Base-by-base conservation (phyloP, 2,888 invertebrate genomes). In the Caenorhabditis imperialis region DNA sequence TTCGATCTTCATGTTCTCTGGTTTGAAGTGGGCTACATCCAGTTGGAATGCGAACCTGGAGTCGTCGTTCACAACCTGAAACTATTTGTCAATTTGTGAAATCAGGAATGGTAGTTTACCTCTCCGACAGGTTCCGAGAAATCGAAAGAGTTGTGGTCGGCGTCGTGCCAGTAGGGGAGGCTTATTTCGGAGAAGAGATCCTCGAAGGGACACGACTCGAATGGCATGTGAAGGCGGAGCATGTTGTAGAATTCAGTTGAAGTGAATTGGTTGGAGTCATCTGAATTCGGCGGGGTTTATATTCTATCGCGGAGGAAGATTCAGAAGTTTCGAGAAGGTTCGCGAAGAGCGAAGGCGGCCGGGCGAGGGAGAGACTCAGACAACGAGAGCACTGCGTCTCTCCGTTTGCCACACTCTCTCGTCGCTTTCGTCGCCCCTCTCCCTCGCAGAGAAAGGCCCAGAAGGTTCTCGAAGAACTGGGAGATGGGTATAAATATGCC, bases 21-120 rank as follows among this genome's bases (percentile, higher is more conserved):
- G 74, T 44, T 69, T 67, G 61, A 54, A 74, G n/a, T 74, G 60
- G 18, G 74, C 61, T 27, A 73, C 73, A 23, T 73, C 53, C 38
- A 65, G 63, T 23, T 65, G 54, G 38, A 65, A 33, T 4, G 63
- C 63, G 23, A 65, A 65, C 48, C 55, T 65, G 14, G 54, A 14
- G 18, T 55, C 48, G 30, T 37, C 40, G 48, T 65, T 65, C 18
- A 48, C 23, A 10, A 65, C 42, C 63, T 65, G 54, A 37, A 63
- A 54, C 18, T 22, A 0, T 16, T 18, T 18, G 16, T 12, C 18
- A 50, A 50, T 16, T 18, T 5, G 12, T 35, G 3, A n/a, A 30
- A n/a, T 2, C 10, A 47, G 37, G 25, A 25, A 7, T 7, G 12
- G 7, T 27, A 10, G 23, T 48, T 55, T 55, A 65, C 63, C 40